A percentile compares a stretch with the other conserved stretches of the same genome.
Conservation (phyloP, 1,140 invertebrate genomes). For the Achatina immaculata region DNA sequence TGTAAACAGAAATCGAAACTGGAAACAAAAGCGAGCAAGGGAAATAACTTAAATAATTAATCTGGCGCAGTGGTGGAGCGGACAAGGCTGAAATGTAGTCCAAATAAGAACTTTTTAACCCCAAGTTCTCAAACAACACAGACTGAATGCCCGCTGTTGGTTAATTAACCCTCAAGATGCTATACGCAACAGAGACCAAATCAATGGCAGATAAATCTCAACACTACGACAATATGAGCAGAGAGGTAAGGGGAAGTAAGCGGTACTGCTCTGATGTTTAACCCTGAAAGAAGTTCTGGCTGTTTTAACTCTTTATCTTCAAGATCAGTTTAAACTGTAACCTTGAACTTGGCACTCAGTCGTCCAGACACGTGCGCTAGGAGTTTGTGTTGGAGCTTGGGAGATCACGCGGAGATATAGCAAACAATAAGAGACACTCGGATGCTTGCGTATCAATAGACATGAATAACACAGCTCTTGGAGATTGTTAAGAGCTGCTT, state of each 20-base stretch:
- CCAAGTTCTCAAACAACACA: not conserved
- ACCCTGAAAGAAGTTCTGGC: too few species aligned
- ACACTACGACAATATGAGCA: not conserved
- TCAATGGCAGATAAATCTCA: slow-evolving; percentile 11
- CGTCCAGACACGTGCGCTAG: not conserved
- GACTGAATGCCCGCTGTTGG: not conserved
- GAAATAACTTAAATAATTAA: slow-evolving; percentile 18
- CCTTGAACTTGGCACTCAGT: too few species aligned
- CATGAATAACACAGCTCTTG: not conserved
- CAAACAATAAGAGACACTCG: not conserved
- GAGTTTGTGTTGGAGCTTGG: not conserved
- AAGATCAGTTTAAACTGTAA: too few species aligned
- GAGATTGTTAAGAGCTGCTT: not conserved
- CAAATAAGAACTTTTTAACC: slow-evolving; percentile 17
- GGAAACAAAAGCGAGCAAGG: slow-evolving; percentile 12
- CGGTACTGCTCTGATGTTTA: too few species aligned
- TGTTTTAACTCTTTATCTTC: too few species aligned
- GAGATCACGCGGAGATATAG: not conserved
- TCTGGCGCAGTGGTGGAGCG: not conserved
- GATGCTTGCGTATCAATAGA: not conserved
- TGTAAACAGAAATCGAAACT: not conserved
- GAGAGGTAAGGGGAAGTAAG: not conserved
- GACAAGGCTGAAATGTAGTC: not conserved
- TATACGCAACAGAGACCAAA: not conserved
- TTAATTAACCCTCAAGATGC: slow-evolving; percentile 8